Evolutionary conservation across 2,888 invertebrate species (phyloP).

Genomic region (Chouioia cunea): DNA sequence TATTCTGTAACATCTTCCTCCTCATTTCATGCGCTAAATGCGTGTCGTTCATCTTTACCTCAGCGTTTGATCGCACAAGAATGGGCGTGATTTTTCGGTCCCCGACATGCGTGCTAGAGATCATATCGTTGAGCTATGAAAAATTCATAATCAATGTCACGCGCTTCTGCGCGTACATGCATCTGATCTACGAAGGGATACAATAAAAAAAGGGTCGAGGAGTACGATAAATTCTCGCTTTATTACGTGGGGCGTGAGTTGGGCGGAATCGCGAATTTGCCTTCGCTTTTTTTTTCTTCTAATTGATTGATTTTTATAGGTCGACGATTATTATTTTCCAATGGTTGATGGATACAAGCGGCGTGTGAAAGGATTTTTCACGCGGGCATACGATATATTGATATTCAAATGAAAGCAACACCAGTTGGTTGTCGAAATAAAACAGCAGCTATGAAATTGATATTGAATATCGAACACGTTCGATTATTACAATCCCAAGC

Average conservation of each 20-base stretch:
- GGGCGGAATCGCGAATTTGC: conserved; percentile 41
- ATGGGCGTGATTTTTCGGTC: conserved; percentile 46
- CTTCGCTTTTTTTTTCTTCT: conserved; percentile 29
- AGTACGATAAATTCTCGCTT: conserved; percentile 39
- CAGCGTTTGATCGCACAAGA: conserved; percentile 17
- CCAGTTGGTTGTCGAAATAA: conserved; percentile 25
- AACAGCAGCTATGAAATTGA: conserved; percentile 37
- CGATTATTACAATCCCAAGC: conserved; percentile 1
- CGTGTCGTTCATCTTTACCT: too few relatives aligned
- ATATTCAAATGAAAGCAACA: conserved; percentile 41
- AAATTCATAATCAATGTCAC: conserved; percentile 49
- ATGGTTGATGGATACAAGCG: conserved; percentile 17
- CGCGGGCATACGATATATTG: conserved; percentile 16
- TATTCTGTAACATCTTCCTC: too few relatives aligned
- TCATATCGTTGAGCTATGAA: conserved; percentile 40
- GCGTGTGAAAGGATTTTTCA: conserved; percentile 37
- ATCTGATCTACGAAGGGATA: conserved; percentile 10
- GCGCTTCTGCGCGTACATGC: conserved; percentile 18
- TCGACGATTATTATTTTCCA: conserved; percentile 27
- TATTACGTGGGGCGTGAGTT: conserved; percentile 44
- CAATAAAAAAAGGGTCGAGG: conserved; percentile 13
- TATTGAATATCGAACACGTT: conserved; percentile 30
- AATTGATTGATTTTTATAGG: conserved; percentile 44
- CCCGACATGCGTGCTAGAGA: not conserved
- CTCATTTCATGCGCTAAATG: too few relatives aligned